Percentiles rank a stretch among this genome's conserved stretches.
Conservation (phyloP, 2,888 invertebrate genomes). For the Acrobasis suavella region DNA sequence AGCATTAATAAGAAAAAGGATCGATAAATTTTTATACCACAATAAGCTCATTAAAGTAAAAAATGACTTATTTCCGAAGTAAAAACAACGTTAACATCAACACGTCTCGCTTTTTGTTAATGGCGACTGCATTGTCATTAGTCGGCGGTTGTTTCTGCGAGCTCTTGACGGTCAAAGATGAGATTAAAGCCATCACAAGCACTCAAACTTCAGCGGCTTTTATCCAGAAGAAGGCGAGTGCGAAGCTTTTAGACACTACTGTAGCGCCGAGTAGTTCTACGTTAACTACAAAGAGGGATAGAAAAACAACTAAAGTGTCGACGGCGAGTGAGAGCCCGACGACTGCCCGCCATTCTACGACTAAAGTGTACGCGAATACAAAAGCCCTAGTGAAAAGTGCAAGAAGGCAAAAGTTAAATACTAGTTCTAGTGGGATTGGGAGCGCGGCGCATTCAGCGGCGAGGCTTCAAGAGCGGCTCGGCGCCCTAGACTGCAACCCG, state of each 20-base stretch:
- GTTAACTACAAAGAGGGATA: constrained; percentile 65
- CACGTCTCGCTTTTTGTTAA: constrained; percentile 47
- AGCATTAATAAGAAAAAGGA: constrained; percentile 33
- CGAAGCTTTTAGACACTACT: constrained; percentile 58
- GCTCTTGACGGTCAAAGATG: constrained; percentile 46
- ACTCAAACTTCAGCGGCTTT: constrained; percentile 49
- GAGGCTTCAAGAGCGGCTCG: constrained; percentile 84
- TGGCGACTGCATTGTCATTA: constrained; percentile 54
- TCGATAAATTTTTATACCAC: constrained; percentile 28
- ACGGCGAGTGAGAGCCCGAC: constrained; percentile 57
- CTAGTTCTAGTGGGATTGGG: constrained; percentile 62
- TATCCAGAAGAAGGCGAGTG: constrained; percentile 46
- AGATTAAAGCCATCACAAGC: constrained; percentile 56
- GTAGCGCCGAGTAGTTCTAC: constrained; percentile 54
- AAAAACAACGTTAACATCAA: constrained; percentile 40
- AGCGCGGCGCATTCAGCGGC: constrained; percentile 63
- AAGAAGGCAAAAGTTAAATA: constrained; percentile 72
- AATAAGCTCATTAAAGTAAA: constrained; percentile 22
- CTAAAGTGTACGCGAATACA: constrained; percentile 62
- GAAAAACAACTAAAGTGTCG: constrained; percentile 65
- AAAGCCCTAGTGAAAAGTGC: constrained; percentile 68
- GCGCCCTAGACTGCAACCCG: constrained; percentile 85
- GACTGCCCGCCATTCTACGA: constrained; percentile 55
- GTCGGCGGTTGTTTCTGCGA: constrained; percentile 53
- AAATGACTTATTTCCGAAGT: constrained; percentile 29